These are phyloP conservation scores for Drosophila pseudotalamancana DNA, from an alignment of 2,888 invertebrate genomes.

Conservation along the genomic window DNA sequence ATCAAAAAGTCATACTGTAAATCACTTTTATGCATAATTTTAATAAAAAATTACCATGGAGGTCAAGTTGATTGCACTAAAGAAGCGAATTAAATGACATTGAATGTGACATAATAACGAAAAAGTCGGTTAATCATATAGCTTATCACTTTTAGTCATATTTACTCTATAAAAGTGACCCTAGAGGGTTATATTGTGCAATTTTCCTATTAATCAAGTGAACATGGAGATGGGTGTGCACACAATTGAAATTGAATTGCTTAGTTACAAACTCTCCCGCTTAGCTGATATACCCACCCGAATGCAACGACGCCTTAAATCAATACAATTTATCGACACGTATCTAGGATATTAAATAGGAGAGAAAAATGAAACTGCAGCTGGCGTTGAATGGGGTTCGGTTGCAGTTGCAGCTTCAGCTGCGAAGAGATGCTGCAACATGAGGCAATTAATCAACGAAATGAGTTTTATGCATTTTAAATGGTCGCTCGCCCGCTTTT, in stretches of 20 bases:
- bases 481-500: constrained; percentile 38
- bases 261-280: background rate
- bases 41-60: background rate
- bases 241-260: no score
- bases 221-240: background rate
- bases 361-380: constrained; percentile 60
- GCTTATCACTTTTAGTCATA: no score
- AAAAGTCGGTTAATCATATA: no score
- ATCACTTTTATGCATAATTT: no score
- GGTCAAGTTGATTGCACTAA: no score
- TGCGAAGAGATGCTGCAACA: constrained; percentile 31
- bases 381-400: constrained; percentile 29
- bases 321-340: constrained; percentile 55
- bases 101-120: no score
- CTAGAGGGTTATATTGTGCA: no score
- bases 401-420: constrained; percentile 7
- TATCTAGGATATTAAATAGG: constrained; percentile 68
- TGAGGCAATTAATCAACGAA: constrained; percentile 70
- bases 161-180: no score
- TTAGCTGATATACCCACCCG: constrained; percentile 4
- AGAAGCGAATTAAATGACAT: no score
- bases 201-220: background rate
- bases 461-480: constrained; percentile 79
- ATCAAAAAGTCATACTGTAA: no score
- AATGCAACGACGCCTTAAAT: no score